Evolutionary conservation across 2,888 invertebrate species (phyloP), one percentile per base, ranked within the genome.

Genomic region (Frankliniella fusca): DNA sequence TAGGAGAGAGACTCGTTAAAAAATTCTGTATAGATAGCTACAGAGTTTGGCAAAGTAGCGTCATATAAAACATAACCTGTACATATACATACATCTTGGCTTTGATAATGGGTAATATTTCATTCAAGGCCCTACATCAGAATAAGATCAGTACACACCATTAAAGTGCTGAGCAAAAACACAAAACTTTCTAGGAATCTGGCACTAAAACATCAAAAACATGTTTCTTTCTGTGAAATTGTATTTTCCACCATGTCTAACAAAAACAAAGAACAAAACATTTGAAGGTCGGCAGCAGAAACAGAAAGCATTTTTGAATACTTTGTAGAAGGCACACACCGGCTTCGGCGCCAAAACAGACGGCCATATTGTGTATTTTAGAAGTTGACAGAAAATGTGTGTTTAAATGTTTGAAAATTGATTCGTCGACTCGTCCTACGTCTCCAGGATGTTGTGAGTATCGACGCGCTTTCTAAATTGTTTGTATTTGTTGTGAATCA

Each of bases 191-290:
- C 2, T 38, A 3, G 38, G 54, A 54, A 54, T 11, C 5, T 20
- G 54, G 54, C 54, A 54, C 15, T 54, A 12, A 54, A 12, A 20
- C 54, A 5, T 54, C 54, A 54, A 54, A 54, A 11, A 38, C 54
- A 54, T 54, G 38, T 38, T 38, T 38, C 38, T 38, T 38, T 38
- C 38, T 38, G 5, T 38, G 38, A 38, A 5, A 38, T 38, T 38
- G 5, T 3, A 38, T 38, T 38, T 38, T 38, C 38, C 5, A 38
- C 2, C 38, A 38, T 38, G 38, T 0, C 70, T 9, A 11, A 76
- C 70, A 76, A 76, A 23, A 76, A 76, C 70, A 76, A 76, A 76
- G n/a, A 76, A 76, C 70, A 76, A 23, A 76, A 76, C 70, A 76
- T 11, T 76, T 23, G 70, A 76, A 76, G 70, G 70, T 76, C 12